A percentile compares a stretch with the other conserved stretches of the same genome.
phyloP scores from a whole-genome alignment of 2,888 invertebrate genomes.

The Apantesis nais region DNA sequence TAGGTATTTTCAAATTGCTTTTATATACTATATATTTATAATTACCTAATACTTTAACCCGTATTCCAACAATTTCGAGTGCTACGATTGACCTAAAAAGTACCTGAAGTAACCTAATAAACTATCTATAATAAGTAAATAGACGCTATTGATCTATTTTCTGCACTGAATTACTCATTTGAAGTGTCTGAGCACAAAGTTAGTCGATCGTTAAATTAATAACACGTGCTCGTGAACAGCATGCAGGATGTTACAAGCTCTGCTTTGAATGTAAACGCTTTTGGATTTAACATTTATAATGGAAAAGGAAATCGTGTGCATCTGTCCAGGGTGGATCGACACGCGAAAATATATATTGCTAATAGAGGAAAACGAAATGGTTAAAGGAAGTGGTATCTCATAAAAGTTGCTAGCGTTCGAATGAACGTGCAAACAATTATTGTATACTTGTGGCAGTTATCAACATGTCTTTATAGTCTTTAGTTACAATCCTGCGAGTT shows the following conservation, averaged over 20 bases:
- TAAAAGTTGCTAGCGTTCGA: slow-evolving; percentile 56
- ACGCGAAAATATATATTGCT: slow-evolving; percentile 56
- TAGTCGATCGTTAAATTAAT: slow-evolving; percentile 64
- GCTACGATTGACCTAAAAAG: background rate
- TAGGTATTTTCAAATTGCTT: background rate
- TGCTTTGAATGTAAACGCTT: slow-evolving; percentile 66
- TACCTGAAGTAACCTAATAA: slow-evolving; percentile 1
- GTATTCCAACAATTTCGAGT: background rate
- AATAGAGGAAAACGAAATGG: slow-evolving; percentile 68
- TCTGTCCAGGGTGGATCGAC: slow-evolving; percentile 61
- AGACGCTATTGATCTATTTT: slow-evolving; percentile 45
- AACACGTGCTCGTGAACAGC: slow-evolving; percentile 70
- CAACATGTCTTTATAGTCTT: slow-evolving; percentile 12
- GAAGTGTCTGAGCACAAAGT: slow-evolving; percentile 43
- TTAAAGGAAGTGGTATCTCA: slow-evolving; percentile 65
- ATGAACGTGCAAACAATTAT: slow-evolving; percentile 55
- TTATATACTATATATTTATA: background rate
- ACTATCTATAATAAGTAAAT: slow-evolving; percentile 8
- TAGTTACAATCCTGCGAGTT: slow-evolving; percentile 10
- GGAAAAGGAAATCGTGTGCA: slow-evolving; percentile 68
- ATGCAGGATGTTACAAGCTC: slow-evolving; percentile 72
- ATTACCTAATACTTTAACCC: background rate
- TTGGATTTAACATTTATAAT: slow-evolving; percentile 59
- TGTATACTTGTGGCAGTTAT: slow-evolving; percentile 33
- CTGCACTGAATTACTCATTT: slow-evolving; percentile 39